These are phyloP conservation scores for Manduca sexta DNA, from an alignment of 1,140 invertebrate genomes.

Conservation along the genomic window DNA sequence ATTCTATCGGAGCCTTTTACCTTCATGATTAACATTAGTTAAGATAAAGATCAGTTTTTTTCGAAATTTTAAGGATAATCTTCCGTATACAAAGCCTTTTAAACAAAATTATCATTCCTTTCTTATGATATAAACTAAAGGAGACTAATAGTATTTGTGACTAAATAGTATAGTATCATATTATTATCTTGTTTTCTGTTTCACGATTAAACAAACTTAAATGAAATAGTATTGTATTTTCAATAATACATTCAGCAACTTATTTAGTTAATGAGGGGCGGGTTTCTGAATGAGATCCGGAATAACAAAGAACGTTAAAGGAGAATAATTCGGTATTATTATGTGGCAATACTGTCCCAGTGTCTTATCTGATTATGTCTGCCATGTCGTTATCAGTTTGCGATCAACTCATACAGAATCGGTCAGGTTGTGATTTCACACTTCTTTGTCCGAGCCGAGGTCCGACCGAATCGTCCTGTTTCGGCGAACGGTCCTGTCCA, in stretches of 20 bases:
- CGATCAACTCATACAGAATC: constrained; percentile 17
- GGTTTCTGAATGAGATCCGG: neutral
- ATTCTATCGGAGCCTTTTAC: neutral
- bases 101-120: too few relatives aligned
- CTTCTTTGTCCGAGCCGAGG: constrained; percentile 35
- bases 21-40: neutral
- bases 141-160: too few relatives aligned
- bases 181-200: too few relatives aligned
- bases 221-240: too few relatives aligned
- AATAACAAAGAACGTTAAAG: neutral
- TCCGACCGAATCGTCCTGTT: constrained; percentile 29
- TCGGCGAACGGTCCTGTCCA: constrained; percentile 50
- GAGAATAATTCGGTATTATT: neutral
- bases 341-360: neutral
- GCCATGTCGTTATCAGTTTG: constrained; percentile 1
- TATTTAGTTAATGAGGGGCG: too few relatives aligned
- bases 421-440: constrained; percentile 44
- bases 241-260: too few relatives aligned
- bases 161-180: too few relatives aligned
- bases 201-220: too few relatives aligned
- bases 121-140: too few relatives aligned
- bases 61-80: too few relatives aligned
- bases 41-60: neutral
- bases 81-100: too few relatives aligned
- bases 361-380: constrained; percentile 1